A percentile compares a stretch with the other conserved stretches of the same genome.
Conservation (phyloP, 2,797 vertebrate genomes). For the Okamejei kenojei region DNA sequence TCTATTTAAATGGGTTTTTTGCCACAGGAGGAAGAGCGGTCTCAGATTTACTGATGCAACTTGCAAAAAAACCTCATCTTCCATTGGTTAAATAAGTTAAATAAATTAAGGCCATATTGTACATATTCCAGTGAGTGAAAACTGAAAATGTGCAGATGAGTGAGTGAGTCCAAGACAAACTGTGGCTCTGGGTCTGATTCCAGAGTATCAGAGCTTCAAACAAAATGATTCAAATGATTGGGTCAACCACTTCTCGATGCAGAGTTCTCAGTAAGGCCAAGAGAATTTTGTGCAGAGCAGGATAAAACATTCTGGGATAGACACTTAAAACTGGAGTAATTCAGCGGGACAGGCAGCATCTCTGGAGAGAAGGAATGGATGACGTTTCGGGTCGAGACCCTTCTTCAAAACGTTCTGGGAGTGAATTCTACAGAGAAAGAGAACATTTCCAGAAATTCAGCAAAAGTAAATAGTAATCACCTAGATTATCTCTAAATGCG, state of each 20-base stretch:
- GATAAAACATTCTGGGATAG: background rate
- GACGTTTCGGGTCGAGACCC: too few relatives aligned
- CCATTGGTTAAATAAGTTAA: background rate
- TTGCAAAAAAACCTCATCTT: background rate
- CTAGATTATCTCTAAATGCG: too few relatives aligned
- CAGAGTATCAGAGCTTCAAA: background rate
- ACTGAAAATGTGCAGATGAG: background rate
- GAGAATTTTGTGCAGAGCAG: background rate
- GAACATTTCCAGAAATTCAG: background rate
- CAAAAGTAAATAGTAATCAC: background rate
- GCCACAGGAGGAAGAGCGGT: background rate
- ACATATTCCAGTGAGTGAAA: background rate
- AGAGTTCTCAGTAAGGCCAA: too few relatives aligned
- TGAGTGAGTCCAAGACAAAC: background rate
- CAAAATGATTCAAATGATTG: background rate
- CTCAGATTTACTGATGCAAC: background rate
- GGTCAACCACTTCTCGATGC: background rate
- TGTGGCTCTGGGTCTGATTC: background rate
- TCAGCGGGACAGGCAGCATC: too few relatives aligned
- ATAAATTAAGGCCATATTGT: background rate
- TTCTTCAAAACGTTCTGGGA: background rate
- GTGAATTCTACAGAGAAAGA: background rate
- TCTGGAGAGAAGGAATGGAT: too few relatives aligned
- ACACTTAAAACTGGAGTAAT: too few relatives aligned
- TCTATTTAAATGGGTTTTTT: background rate